A percentile compares a stretch with the other conserved stretches of the same genome.
Conservation (phyloP, 2,113 vertebrate species). For the Saguinus imperator region DNA sequence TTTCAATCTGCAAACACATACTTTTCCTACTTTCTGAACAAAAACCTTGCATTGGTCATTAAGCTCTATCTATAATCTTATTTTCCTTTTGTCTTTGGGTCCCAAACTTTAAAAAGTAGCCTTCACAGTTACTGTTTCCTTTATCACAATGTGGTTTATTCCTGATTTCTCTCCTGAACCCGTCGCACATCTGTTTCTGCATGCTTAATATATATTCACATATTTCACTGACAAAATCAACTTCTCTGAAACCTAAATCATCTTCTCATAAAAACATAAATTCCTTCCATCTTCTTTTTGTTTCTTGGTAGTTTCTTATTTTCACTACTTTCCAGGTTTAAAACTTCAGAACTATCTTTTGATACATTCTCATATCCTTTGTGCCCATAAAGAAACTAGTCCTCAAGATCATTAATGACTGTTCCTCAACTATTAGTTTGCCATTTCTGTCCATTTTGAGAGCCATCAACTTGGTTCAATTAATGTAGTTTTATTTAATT, state of each 20-base stretch:
- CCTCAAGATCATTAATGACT: neutral
- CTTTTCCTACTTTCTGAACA: neutral
- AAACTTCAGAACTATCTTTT: neutral
- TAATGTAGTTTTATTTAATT: neutral
- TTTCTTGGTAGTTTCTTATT: neutral
- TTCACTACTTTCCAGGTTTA: neutral
- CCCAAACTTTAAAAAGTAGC: neutral
- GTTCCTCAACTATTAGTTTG: neutral
- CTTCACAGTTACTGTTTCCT: neutral
- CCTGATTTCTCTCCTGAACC: neutral
- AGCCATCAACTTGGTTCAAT: neutral
- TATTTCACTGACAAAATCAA: neutral
- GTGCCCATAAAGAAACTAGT: neutral
- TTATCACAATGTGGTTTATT: neutral
- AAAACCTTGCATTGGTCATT: neutral
- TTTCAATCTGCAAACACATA: neutral
- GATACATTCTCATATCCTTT: neutral
- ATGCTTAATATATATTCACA: neutral
- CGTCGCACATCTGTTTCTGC: neutral
- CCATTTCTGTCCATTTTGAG: neutral
- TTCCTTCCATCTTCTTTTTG: neutral
- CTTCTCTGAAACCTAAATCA: slow-evolving; percentile 15
- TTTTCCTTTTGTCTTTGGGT: neutral
- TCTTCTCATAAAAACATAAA: neutral
- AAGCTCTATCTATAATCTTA: neutral